Conservation (phyloP, 1,140 invertebrate species). For the Chironomus striatipennis region DNA sequence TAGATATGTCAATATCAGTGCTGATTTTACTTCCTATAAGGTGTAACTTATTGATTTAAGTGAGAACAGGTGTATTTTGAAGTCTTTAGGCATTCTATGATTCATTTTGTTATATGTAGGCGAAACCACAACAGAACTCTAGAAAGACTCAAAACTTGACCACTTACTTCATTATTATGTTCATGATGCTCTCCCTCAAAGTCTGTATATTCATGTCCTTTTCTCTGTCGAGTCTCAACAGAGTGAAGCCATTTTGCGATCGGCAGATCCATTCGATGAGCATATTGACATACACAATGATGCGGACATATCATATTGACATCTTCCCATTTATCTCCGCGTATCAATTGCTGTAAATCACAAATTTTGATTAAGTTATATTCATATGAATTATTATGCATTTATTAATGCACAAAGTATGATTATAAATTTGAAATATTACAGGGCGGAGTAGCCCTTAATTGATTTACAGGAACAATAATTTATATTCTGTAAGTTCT, state of each 20-base stretch:
- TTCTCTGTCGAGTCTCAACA: constrained; percentile 30
- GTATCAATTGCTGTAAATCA: constrained; percentile 10
- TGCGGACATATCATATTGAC: constrained; percentile 39
- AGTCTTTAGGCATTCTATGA: too few relatives aligned
- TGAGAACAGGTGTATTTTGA: too few relatives aligned
- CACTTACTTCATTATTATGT: constrained; percentile 28
- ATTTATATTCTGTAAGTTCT: background rate
- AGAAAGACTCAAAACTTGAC: too few relatives aligned
- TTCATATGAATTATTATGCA: background rate
- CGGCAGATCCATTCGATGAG: constrained; percentile 42
- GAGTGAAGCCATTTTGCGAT: constrained; percentile 43
- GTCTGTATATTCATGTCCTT: constrained; percentile 27
- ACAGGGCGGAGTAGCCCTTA: background rate
- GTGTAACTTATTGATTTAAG: background rate
- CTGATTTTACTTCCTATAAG: background rate
- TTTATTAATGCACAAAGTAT: background rate
- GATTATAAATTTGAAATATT: background rate
- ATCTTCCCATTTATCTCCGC: constrained; percentile 30
- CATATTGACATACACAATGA: constrained; percentile 42
- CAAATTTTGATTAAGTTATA: background rate
- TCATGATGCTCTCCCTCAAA: constrained; percentile 32
- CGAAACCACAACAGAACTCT: too few relatives aligned
- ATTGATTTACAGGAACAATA: background rate
- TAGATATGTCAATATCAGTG: background rate
- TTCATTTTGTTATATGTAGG: too few relatives aligned